Evolutionary conservation across 2,113 vertebrate genomes (phyloP).

Genomic region (Pelvicachromis taeniatus): DNA sequence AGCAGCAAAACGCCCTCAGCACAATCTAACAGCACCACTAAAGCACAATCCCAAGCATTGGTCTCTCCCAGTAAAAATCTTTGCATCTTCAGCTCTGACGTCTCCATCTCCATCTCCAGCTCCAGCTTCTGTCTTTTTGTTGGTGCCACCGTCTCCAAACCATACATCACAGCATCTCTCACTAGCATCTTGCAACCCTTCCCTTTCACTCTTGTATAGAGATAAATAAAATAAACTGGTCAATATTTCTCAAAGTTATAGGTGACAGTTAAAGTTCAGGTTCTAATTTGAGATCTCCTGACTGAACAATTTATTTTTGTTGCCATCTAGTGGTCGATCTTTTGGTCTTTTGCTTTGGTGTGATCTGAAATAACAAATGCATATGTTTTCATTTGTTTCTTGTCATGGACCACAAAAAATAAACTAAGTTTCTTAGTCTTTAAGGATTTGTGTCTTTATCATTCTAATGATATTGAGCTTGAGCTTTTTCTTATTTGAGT

Average conservation of each 20-base stretch:
- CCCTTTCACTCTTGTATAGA: neutral
- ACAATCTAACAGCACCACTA: neutral
- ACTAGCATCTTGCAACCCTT: neutral
- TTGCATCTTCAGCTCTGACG: neutral
- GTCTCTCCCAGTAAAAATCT: too few relatives aligned
- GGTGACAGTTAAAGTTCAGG: neutral
- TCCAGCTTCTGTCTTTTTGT: neutral
- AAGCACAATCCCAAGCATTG: rapidly evolving
- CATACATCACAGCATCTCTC: neutral
- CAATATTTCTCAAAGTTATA: neutral
- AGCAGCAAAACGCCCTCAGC: neutral
- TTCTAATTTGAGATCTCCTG: neutral
- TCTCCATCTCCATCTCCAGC: neutral
- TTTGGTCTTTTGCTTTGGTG: neutral
- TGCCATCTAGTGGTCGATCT: neutral
- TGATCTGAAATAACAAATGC: neutral
- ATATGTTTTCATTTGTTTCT: neutral
- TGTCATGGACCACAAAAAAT: neutral
- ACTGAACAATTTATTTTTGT: neutral
- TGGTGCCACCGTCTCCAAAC: neutral
- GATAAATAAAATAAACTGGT: neutral
- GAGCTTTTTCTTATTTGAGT: neutral
- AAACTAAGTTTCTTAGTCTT: neutral
- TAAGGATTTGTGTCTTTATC: rapidly evolving
- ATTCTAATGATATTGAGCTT: neutral